A percentile compares a stretch with the other conserved stretches of the same genome.
Conservation (phyloP, 2,113 vertebrate species). For the Podilymbus podiceps region DNA sequence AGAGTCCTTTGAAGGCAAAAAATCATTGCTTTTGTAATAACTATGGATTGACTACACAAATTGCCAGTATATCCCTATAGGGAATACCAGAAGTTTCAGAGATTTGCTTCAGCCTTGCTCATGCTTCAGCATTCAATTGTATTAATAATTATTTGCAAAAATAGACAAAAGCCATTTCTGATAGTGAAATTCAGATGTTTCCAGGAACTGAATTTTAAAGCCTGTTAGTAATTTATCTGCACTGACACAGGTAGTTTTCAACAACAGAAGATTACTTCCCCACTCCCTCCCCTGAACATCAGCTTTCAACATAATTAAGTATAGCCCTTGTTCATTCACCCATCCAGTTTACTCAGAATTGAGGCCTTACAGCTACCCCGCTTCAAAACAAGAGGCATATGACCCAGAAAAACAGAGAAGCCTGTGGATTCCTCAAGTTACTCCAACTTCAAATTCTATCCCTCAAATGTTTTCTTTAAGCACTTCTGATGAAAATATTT, state of each 20-base stretch:
- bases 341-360: neutral
- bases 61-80: neutral
- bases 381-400: neutral
- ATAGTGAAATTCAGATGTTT: neutral
- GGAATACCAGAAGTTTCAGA: neutral
- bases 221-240: neutral
- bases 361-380: neutral
- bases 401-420: neutral
- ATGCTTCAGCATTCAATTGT: neutral
- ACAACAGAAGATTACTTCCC: neutral
- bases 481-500: neutral
- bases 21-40: neutral
- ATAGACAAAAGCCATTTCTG: neutral
- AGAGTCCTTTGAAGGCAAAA: neutral
- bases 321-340: neutral
- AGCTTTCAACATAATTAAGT: neutral
- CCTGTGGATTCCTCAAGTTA: neutral
- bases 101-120: neutral
- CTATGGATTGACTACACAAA: neutral
- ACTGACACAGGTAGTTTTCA: neutral
- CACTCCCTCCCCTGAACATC: neutral
- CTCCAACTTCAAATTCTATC: neutral
- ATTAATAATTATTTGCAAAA: neutral
- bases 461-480: neutral
- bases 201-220: neutral